Conservation (phyloP, 2,797 vertebrate genomes). For the Orestias chungarensis region DNA sequence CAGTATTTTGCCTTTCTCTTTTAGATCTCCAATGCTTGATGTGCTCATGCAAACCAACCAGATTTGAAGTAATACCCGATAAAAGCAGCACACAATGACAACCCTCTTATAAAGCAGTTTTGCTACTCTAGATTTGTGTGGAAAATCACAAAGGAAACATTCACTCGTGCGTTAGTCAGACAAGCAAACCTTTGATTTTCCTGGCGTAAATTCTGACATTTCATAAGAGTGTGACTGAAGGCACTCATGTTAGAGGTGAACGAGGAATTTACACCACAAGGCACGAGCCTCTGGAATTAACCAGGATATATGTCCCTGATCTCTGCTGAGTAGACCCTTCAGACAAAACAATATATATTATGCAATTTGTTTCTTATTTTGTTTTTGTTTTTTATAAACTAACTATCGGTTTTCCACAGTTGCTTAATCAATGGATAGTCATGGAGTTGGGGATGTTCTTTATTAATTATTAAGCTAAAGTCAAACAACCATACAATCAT, state of each 20-base stretch:
- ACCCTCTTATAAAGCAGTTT: background rate
- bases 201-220: background rate
- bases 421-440: background rate
- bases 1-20: background rate
- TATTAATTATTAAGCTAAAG: background rate
- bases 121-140: background rate
- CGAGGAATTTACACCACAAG: background rate
- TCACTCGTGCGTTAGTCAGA: background rate
- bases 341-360: background rate
- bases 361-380: background rate
- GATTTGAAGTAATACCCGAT: background rate
- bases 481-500: background rate
- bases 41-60: background rate
- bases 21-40: background rate
- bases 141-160: background rate
- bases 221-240: background rate
- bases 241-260: background rate
- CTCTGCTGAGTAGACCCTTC: background rate
- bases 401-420: background rate
- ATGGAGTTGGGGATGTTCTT: background rate
- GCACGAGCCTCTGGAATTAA: background rate
- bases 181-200: background rate
- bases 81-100: background rate
- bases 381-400: background rate
- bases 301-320: background rate